phyloP scores from a whole-genome alignment of 1,140 invertebrate genomes.

The Meloidogyne chitwoodi region DNA sequence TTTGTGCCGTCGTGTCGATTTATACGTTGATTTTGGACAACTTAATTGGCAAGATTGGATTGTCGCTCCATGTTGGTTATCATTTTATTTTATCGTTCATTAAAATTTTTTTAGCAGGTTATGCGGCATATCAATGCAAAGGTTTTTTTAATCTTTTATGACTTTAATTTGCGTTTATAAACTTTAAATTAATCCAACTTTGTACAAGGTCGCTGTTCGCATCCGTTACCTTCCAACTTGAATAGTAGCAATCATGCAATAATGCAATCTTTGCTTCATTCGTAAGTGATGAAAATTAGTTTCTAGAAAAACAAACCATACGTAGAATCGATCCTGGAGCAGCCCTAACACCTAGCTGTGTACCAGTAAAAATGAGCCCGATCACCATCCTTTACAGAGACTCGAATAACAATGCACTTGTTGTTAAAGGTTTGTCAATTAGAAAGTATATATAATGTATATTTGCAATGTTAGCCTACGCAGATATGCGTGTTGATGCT shows the following conservation, averaged over 20 bases:
- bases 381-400: slow-evolving; percentile 91
- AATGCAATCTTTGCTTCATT: slow-evolving; percentile 87
- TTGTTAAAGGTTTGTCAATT: slow-evolving; percentile 72
- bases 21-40: slow-evolving; percentile 92
- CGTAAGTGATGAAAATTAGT: background rate
- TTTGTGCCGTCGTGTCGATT: slow-evolving; percentile 74
- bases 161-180: too few species aligned
- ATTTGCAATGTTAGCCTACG: slow-evolving; percentile 73
- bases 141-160: background rate
- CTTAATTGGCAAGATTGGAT: slow-evolving; percentile 99
- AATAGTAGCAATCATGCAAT: slow-evolving; percentile 98
- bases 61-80: slow-evolving; percentile 74
- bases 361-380: slow-evolving; percentile 73
- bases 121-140: slow-evolving; percentile 88
- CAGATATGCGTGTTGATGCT: slow-evolving; percentile 60
- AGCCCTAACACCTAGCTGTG: slow-evolving; percentile 88
- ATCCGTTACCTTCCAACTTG: slow-evolving; percentile 82
- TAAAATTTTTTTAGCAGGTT: slow-evolving; percentile 68
- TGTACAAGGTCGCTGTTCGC: slow-evolving; percentile 77
- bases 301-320: background rate
- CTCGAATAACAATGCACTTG: slow-evolving; percentile 78
- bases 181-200: background rate
- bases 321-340: slow-evolving; percentile 66
- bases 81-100: slow-evolving; percentile 10
- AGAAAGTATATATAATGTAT: background rate